These are phyloP conservation scores for Istiophorus platypterus DNA, from an alignment of 2,113 vertebrate genomes.

Conservation along the genomic window DNA sequence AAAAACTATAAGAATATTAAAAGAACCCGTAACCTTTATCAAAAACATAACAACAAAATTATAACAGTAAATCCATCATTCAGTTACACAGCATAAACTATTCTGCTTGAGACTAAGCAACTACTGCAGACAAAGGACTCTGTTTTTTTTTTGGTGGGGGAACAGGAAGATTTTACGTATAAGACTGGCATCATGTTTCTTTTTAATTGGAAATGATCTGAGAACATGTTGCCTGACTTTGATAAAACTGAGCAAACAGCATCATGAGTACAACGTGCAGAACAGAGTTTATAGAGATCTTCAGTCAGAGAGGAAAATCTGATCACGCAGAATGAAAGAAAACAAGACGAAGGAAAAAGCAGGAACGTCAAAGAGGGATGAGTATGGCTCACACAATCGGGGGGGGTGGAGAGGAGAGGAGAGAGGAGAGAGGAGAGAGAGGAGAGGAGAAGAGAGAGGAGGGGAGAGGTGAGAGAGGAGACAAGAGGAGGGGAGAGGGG, in stretches of 20 bases:
- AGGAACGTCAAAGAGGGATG: background rate
- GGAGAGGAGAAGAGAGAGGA: background rate
- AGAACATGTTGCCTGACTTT: background rate
- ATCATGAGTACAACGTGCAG: background rate
- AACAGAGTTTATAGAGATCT: background rate
- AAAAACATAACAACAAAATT: too few relatives aligned
- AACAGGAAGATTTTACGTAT: background rate
- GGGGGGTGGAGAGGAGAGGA: background rate
- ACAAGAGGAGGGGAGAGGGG: too few relatives aligned
- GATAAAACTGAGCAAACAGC: background rate
- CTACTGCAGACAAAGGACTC: too few relatives aligned
- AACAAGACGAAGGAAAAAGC: background rate
- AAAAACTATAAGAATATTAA: too few relatives aligned
- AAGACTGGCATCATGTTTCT: background rate
- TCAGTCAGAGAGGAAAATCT: background rate
- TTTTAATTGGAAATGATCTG: background rate
- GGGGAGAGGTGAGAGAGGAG: background rate
- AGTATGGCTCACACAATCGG: slow-evolving; percentile 3
- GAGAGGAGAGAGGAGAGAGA: too few relatives aligned
- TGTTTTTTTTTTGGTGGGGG: too few relatives aligned
- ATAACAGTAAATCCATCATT: too few relatives aligned
- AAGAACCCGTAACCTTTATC: too few relatives aligned
- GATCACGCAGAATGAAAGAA: slow-evolving; percentile 36
- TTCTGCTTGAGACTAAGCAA: too few relatives aligned
- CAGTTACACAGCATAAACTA: too few relatives aligned